These are phyloP conservation scores for Apomyelois bistriatella DNA, from an alignment of 2,888 invertebrate genomes.

Conservation along the genomic window DNA sequence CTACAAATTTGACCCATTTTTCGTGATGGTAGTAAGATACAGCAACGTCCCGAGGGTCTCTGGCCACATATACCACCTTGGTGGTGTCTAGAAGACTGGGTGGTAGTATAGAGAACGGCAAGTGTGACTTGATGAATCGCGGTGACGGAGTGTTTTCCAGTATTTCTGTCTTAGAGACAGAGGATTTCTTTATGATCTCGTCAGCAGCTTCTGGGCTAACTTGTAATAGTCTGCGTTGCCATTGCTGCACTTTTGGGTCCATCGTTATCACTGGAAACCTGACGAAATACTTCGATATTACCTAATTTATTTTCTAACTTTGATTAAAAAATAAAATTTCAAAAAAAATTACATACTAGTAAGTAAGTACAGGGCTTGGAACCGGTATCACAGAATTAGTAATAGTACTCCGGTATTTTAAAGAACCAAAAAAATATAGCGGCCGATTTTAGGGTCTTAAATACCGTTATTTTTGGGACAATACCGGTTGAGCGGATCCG, in stretches of 20 bases:
- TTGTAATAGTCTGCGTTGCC: background rate
- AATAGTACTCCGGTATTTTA: no score
- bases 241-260: background rate
- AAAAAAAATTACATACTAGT: no score
- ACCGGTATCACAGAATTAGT: no score
- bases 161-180: conserved; percentile 27
- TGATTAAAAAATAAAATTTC: no score
- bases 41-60: conserved; percentile 86
- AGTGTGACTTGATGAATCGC: conserved; percentile 51
- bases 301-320: no score
- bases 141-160: conserved; percentile 46
- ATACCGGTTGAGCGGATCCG: no score
- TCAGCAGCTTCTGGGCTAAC: conserved; percentile 16
- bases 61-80: conserved; percentile 83
- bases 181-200: conserved; percentile 20
- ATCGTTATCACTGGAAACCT: background rate
- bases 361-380: no score
- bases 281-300: no score
- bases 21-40: conserved; percentile 88
- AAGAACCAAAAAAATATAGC: no score
- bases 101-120: conserved; percentile 10
- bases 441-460: no score
- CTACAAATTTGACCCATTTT: conserved; percentile 44
- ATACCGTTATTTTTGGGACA: no score
- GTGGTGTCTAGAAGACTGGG: conserved; percentile 13